These are phyloP conservation scores for Sesamia inferens DNA, from an alignment of 2,888 invertebrate genomes.

Conservation along the genomic window DNA sequence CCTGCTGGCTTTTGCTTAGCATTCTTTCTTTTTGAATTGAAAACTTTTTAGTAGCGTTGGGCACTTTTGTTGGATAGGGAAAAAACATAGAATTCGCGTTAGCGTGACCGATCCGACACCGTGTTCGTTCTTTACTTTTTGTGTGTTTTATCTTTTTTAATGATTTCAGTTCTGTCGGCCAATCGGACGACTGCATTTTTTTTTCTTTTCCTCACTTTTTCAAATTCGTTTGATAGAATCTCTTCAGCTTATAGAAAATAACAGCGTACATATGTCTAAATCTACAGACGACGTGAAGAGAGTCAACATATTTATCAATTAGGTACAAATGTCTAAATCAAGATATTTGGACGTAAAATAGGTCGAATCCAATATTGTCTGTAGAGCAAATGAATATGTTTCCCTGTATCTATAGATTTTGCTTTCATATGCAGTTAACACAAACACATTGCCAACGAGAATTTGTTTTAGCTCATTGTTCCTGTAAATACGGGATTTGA, in stretches of 20 bases:
- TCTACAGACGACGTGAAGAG: neutral
- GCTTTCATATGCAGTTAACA: slow-evolving; percentile 60
- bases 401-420: slow-evolving; percentile 51
- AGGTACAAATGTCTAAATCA: neutral
- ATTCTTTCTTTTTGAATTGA: too few relatives aligned
- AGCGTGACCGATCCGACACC: too few relatives aligned
- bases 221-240: neutral
- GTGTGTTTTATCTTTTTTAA: too few relatives aligned
- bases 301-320: neutral
- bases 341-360: slow-evolving; percentile 33
- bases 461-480: slow-evolving; percentile 65
- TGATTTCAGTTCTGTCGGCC: too few relatives aligned
- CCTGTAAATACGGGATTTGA: slow-evolving; percentile 58
- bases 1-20: too few relatives aligned
- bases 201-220: neutral
- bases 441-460: slow-evolving; percentile 61
- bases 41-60: too few relatives aligned
- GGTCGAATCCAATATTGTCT: slow-evolving; percentile 57
- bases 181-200: too few relatives aligned
- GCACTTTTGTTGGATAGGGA: too few relatives aligned
- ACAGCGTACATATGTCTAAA: neutral
- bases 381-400: slow-evolving; percentile 64
- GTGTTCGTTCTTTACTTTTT: too few relatives aligned
- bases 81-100: too few relatives aligned
- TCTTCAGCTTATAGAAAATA: neutral